These are phyloP conservation scores for Thereva unica DNA, from an alignment of 2,888 invertebrate genomes.

Conservation along the genomic window DNA sequence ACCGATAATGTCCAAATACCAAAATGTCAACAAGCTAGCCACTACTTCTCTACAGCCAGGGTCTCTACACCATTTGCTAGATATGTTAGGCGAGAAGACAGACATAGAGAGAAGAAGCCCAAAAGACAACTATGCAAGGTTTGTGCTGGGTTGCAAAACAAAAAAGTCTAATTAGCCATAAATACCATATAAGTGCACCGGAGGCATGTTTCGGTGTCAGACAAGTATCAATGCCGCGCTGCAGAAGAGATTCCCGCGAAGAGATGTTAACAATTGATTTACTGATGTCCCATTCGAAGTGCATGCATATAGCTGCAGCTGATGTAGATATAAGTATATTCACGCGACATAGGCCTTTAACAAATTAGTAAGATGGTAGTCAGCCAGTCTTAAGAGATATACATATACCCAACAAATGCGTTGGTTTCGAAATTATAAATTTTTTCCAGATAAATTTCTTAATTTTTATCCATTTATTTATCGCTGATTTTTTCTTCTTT, in stretches of 20 bases:
- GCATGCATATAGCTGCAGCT: not conserved
- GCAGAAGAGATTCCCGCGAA: constrained; percentile 9
- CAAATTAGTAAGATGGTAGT: not conserved
- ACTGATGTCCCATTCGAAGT: constrained; percentile 29
- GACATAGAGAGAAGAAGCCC: too few species aligned
- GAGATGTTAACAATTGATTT: constrained; percentile 37
- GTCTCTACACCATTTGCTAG: too few species aligned
- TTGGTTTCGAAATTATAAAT: constrained; percentile 20
- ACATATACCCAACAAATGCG: constrained; percentile 3
- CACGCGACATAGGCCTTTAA: not conserved
- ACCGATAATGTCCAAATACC: too few species aligned
- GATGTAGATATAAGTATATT: not conserved
- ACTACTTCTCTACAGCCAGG: too few species aligned
- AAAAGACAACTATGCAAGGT: too few species aligned
- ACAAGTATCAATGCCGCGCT: constrained; percentile 27
- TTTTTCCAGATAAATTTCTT: constrained; percentile 27
- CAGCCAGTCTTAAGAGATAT: not conserved
- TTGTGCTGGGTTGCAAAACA: not conserved
- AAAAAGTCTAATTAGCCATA: constrained; percentile 28
- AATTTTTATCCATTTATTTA: constrained; percentile 13
- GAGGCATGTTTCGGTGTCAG: constrained; percentile 17
- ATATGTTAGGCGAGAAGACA: too few species aligned
- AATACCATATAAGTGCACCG: constrained; percentile 25
- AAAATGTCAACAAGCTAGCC: too few species aligned
- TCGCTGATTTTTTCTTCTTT: constrained; percentile 12